phyloP scores from a whole-genome alignment of 1,140 invertebrate species.

The Latrodectus geometricus region DNA sequence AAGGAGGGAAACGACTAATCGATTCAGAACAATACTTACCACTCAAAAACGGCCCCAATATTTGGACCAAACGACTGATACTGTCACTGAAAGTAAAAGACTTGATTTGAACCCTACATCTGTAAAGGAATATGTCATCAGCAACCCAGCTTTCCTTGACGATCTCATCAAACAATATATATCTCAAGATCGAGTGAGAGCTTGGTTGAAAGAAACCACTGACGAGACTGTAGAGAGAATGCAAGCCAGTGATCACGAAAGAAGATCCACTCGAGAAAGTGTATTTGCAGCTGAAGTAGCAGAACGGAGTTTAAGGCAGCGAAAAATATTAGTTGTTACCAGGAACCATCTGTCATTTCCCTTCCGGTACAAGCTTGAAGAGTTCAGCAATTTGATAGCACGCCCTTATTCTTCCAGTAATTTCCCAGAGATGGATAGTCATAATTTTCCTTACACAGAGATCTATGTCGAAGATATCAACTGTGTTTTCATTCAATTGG shows the following conservation, averaged over 20 bases:
- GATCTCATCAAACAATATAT: not conserved
- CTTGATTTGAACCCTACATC: not conserved
- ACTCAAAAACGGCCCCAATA: not conserved
- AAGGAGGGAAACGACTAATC: constrained; percentile 2
- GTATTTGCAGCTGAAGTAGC: not conserved
- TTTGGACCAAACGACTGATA: not conserved
- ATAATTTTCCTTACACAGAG: constrained; percentile 16
- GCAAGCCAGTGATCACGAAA: not conserved
- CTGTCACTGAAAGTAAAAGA: not conserved
- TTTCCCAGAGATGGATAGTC: not conserved
- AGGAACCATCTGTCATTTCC: not conserved
- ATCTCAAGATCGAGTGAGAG: constrained; percentile 12
- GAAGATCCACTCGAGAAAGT: not conserved
- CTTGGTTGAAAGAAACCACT: constrained; percentile 15
- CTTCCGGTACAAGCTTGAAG: not conserved
- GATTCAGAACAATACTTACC: not conserved
- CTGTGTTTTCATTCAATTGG: constrained; percentile 10
- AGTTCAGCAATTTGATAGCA: not conserved
- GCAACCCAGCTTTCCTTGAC: constrained; percentile 26
- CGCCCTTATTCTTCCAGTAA: not conserved
- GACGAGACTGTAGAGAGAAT: not conserved
- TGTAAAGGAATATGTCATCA: constrained; percentile 6
- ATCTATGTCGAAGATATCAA: not conserved
- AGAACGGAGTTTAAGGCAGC: not conserved
- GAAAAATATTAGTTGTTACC: not conserved